A percentile compares a stretch with the other conserved stretches of the same genome.
phyloP scores from a whole-genome alignment of 2,888 invertebrate genomes.

The Peribatodes rhomboidaria region DNA sequence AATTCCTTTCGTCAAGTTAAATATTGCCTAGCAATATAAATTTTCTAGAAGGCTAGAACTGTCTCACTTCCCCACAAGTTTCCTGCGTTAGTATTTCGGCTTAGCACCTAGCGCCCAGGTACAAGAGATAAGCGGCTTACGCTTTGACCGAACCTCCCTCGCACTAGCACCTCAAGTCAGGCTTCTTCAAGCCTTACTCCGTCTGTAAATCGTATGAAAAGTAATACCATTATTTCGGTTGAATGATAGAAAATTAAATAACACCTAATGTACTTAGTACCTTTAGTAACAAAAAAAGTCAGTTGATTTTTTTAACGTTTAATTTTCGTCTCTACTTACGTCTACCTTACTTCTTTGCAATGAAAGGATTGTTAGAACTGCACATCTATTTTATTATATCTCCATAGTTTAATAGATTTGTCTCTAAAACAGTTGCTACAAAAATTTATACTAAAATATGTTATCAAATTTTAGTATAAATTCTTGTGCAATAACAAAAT shows the following conservation, averaged over 20 bases:
- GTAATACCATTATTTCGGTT: slow-evolving; percentile 31
- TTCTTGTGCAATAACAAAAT: neutral
- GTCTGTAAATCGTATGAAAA: slow-evolving; percentile 31
- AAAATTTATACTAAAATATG: too few species aligned
- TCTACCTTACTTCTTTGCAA: neutral
- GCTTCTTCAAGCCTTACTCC: slow-evolving; percentile 29
- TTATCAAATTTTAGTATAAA: too few species aligned
- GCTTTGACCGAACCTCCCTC: slow-evolving; percentile 5
- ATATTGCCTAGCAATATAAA: neutral
- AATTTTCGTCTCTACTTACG: too few species aligned
- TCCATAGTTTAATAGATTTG: too few species aligned
- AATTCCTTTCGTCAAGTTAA: neutral
- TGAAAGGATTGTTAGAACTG: too few species aligned
- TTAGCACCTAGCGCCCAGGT: slow-evolving; percentile 34
- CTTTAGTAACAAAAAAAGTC: too few species aligned
- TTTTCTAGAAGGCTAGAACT: neutral
- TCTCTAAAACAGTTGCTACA: too few species aligned
- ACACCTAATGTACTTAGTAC: neutral
- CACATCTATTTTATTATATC: too few species aligned
- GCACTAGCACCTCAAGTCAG: slow-evolving; percentile 12
- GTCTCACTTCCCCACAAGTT: slow-evolving; percentile 5
- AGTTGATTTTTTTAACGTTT: too few species aligned
- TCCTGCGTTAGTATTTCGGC: slow-evolving; percentile 22
- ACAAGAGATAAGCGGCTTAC: slow-evolving; percentile 33
- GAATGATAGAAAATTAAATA: neutral